Evolutionary conservation across 1,140 invertebrate genomes (phyloP), one percentile per base, ranked within the genome.

Genomic region (Pristionchus pacificus): DNA sequence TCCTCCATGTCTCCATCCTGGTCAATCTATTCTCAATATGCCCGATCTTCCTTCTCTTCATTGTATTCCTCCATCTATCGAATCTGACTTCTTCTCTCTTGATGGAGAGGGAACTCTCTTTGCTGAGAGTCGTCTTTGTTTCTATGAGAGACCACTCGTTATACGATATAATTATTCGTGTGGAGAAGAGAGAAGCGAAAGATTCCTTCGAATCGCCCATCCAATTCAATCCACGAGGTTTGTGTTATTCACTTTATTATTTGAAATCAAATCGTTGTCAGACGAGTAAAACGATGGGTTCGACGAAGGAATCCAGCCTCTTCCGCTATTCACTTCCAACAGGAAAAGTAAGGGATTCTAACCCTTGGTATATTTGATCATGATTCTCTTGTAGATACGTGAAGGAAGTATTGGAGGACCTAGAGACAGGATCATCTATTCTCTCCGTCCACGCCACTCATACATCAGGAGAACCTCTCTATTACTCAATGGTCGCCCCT

Each of bases 381-480:
- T 62, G 60, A 19, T 62, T 62, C 60, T 24, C 6, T 69, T 73
- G 27, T 10, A 80, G 84, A 68, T 87, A 85, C 69, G 77, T 78
- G 1, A 81, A 80, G 15, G 85, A 86, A 65, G 55, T 87, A 1
- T 60, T 74, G 24, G 86, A 87, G 68, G 85, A 87, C 70, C 69
- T 76, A 31, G 77, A 83, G 24, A 57, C 81, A 10, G 80, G 81
- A 29, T 80, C 80, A 2, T 76, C 82, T 61, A 80, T 87, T 1
- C 72, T 78, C 1, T 78, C 79, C 6, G 74, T 87, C 0, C 74
- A 74, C 58, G 86, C 85, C 0, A 77, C 77, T 1, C 77, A 83
- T 68, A 79, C 77, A 3, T 60, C 63, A 32, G 69, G 76, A 66
- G 78, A 78, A 64, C 78, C 78, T 10, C 60, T 82, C 19, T 82